A percentile compares a stretch with the other conserved stretches of the same genome.
Conservation (phyloP, 2,888 invertebrate species). For the Unio delphinus region DNA sequence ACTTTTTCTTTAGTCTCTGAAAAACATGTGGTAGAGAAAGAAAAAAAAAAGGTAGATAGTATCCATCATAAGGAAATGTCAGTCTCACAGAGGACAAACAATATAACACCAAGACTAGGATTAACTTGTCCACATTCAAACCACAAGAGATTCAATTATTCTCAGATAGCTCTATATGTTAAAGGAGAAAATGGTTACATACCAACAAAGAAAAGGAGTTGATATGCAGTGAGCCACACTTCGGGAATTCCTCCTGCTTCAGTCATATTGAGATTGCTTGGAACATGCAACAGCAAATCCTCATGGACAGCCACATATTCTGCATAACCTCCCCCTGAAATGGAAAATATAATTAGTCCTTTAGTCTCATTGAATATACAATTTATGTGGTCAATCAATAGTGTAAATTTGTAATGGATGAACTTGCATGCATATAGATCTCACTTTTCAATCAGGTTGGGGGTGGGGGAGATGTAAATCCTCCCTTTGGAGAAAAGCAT, state of each 20-base stretch:
- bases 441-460: too few species aligned
- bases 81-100: too few species aligned
- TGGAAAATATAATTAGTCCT: neutral
- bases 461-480: too few species aligned
- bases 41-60: too few species aligned
- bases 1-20: too few species aligned
- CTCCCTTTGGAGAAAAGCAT: too few species aligned
- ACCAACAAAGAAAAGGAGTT: slow-evolving; percentile 67
- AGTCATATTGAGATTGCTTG: slow-evolving; percentile 50
- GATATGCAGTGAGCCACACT: slow-evolving; percentile 71
- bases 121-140: neutral
- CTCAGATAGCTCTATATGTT: neutral
- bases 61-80: too few species aligned
- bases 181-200: slow-evolving; percentile 7
- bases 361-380: too few species aligned
- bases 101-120: neutral
- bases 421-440: too few species aligned
- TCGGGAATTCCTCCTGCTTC: slow-evolving; percentile 71
- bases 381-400: too few species aligned
- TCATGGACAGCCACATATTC: slow-evolving; percentile 68
- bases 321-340: slow-evolving; percentile 71
- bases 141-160: neutral
- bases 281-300: slow-evolving; percentile 61
- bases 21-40: too few species aligned
- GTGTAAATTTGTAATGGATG: too few species aligned